Evolutionary conservation across 2,797 vertebrate genomes (phyloP), one percentile per base, ranked within the genome.

Genomic region (Takifugu ocellatus): DNA sequence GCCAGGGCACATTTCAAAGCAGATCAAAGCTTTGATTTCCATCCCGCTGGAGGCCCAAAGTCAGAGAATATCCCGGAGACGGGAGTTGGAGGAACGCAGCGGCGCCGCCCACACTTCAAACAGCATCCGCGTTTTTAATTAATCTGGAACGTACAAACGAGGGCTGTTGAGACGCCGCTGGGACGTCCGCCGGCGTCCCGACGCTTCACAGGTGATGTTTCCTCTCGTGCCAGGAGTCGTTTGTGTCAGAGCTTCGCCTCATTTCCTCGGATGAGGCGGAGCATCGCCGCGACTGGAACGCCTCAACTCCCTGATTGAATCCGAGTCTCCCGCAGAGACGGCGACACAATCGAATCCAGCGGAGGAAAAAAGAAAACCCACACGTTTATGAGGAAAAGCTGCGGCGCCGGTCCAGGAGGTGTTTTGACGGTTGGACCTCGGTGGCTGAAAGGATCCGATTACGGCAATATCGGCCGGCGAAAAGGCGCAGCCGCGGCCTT

Each of bases 21-120:
- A 68, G 74, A 75, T 73, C 67, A 80, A 78, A 76, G 73, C 51
- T 11, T 51, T 15, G 55, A 64, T 67, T 73, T 66, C 54, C 48
- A 26, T 27, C 66, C 39, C 68, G 70, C 58, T 5, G 0, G 51
- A 15, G 61, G 76, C 51, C 56, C 17, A 56, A 79, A 79, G 27
- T 7, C 27, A 4, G 27, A 4, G 4, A 17, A 83, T 78, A 82
- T 82, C 59, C 69, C 46, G 61, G 58, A 76, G 64, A 61, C 63
- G 46, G 24, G 7, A 7, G 4, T 29, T 29, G 21, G 21, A 21
- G 21, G 21, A 21, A 1, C 21, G 21, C 21, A 21, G 21, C 21
- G 21, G 21, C 21, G 1, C 21, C 21, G 21, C 21, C 21, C 21
- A 21, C 21, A 21, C 21, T 21, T 21, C 21, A 21, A 21, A 21